Evolutionary conservation across 2,888 invertebrate genomes (phyloP).

Genomic region (Melitaea athalia): DNA sequence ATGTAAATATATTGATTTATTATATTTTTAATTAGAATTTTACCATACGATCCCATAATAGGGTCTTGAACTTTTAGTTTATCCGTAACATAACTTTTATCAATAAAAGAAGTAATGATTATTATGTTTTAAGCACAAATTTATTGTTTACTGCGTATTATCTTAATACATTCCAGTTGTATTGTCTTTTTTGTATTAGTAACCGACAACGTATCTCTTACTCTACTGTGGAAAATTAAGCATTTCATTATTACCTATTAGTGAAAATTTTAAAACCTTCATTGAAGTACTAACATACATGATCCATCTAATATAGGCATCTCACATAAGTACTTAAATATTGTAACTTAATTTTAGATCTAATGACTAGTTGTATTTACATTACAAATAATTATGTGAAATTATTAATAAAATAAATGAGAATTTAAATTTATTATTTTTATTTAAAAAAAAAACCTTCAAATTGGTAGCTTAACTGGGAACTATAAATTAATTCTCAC

Average conservation of each 20-base stretch:
- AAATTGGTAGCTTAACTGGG: not conserved
- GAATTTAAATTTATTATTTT: conserved; percentile 49
- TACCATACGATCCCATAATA: not conserved
- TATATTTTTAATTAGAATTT: not conserved
- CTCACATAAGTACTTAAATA: conserved; percentile 59
- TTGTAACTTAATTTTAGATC: conserved; percentile 63
- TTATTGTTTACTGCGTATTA: conserved; percentile 21
- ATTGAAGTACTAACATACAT: not conserved
- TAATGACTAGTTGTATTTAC: conserved; percentile 65
- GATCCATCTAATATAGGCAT: conserved; percentile 22
- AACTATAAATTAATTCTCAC: too few species aligned
- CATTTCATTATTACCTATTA: not conserved
- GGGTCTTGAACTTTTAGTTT: not conserved
- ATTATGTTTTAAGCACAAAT: conserved; percentile 17
- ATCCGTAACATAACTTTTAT: too few species aligned
- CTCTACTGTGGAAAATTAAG: too few species aligned
- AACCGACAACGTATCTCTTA: not conserved
- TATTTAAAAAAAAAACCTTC: conserved; percentile 32
- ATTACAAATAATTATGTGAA: conserved; percentile 60
- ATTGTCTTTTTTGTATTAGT: conserved; percentile 40
- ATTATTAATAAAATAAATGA: conserved; percentile 71
- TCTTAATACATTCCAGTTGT: conserved; percentile 60
- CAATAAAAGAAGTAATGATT: too few species aligned
- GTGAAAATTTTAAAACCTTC: not conserved
- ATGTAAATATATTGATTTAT: conserved; percentile 1